phyloP scores from a whole-genome alignment of 2,888 invertebrate genomes.

The Dorcus hopei region DNA sequence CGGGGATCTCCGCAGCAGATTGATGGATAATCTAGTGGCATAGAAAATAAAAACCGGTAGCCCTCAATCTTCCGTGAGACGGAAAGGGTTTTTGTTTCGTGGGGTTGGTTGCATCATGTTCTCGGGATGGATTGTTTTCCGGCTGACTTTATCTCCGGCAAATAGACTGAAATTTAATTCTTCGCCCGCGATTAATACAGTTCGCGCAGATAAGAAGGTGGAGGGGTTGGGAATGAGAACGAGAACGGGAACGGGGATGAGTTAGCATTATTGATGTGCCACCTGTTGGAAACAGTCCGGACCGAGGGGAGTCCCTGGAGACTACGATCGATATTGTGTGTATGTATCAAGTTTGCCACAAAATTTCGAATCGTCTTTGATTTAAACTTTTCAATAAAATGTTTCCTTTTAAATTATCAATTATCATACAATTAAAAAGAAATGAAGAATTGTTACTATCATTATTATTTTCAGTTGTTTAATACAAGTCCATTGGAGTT shows the following conservation, averaged over 20 bases:
- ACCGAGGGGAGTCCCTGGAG: conserved; percentile 11
- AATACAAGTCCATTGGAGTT: no score
- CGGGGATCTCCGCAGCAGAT: no score
- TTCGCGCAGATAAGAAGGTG: not conserved
- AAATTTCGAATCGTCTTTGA: not conserved
- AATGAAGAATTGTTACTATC: no score
- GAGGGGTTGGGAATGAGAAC: not conserved
- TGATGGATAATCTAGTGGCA: no score
- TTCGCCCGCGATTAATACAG: not conserved
- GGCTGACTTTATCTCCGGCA: not conserved
- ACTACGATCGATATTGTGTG: conserved; percentile 12
- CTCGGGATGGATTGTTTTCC: no score
- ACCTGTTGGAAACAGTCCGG: conserved; percentile 14
- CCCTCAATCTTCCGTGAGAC: no score
- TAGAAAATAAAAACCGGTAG: no score
- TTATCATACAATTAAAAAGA: no score
- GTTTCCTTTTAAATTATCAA: no score
- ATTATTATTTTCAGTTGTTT: no score
- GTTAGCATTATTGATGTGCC: conserved; percentile 18
- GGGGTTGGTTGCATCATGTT: no score
- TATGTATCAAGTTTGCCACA: conserved; percentile 3
- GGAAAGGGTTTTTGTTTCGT: no score
- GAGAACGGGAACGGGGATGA: conserved; percentile 2
- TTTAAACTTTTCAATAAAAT: not conserved
- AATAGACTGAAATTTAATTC: not conserved